Evolutionary conservation across 2,797 vertebrate species (phyloP).

Genomic region (Eleutherodactylus coqui): DNA sequence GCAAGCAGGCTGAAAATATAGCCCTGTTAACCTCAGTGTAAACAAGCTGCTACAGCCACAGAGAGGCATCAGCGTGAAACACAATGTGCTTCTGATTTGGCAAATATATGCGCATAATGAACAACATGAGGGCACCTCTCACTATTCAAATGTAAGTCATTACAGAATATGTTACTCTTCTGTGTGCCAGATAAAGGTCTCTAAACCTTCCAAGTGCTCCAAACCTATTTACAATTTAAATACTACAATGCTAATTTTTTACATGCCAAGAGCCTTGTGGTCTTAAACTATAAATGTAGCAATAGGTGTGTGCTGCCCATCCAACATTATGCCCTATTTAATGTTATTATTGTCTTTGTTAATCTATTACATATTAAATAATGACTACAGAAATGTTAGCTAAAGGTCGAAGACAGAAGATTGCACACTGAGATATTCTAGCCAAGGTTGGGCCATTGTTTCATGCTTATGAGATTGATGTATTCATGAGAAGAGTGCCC

Average conservation of each 20-base stretch:
- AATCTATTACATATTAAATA: not conserved
- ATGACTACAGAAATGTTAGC: not conserved
- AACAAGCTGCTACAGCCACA: conserved; percentile 48
- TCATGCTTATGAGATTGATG: not conserved
- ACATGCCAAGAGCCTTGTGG: not conserved
- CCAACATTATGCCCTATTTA: not conserved
- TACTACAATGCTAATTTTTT: conserved; percentile 17
- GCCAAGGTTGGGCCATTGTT: not conserved
- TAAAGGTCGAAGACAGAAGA: not conserved
- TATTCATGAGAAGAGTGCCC: not conserved
- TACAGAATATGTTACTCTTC: conserved; percentile 28
- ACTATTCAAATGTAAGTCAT: conserved; percentile 21
- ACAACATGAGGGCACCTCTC: not conserved
- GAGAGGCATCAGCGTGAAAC: conserved; percentile 29
- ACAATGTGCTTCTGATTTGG: conserved; percentile 42
- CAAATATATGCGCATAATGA: conserved; percentile 56
- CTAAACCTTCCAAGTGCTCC: not conserved
- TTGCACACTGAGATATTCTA: not conserved
- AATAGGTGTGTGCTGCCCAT: not conserved
- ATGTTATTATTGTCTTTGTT: not conserved
- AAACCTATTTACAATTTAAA: conserved; percentile 4
- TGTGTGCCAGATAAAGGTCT: conserved; percentile 25
- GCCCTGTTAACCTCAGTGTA: conserved; percentile 42
- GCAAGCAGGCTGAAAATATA: conserved; percentile 48
- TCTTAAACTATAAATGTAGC: not conserved